Base-by-base conservation (phyloP, 1,140 invertebrate genomes). In the Drosophila pruinosa region DNA sequence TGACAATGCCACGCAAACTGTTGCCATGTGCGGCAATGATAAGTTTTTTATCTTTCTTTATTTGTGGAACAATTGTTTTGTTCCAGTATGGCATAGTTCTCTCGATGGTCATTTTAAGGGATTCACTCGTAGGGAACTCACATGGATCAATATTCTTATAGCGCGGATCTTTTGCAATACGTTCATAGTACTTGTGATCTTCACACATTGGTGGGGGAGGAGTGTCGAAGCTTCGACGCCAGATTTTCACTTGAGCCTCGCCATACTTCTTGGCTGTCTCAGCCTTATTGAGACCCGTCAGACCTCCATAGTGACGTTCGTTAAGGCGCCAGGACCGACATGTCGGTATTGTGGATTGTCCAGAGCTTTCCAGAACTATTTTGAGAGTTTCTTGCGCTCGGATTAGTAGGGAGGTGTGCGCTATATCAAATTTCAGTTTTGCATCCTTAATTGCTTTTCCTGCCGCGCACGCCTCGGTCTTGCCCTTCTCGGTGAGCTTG, bases 21-120 rank as follows among this genome's bases (percentile, higher is more conserved):
- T 99, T 99, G 43, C 98, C 98, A 92, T 99, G 98, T 62, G 98
- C 98, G 75, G 97, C 96, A 83, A 99, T 97, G 5, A 99, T 94
- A 48, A 99, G 96, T 45, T 93, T 94, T 88, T 98, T 97, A 31
- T 97, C 97, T 74, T 94, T 94, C 90, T 97, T 97, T 24, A 99
- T 94, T 91, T 94, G 93, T 10, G 98, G 97, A 63, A 98, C 96
- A 91, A 99, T 98, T 6, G 94, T 94, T 75, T 97, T 94, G 92
- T 98, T 96, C 98, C 98, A 99, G 89, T 97, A 99, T 0, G 98
- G 98, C 61, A 99, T 91, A 6, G 96, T 97, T 38, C 96, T 93
- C 62, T 95, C 94, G 92, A 97, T 97, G 2, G 97, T 99, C 22
- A 98, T 92, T 91, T 99, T 98, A 2, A 99, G 92, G 39, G 97